Evolutionary conservation across 2,797 vertebrate species (phyloP), one percentile per base, ranked within the genome.

Genomic region (Leptatherina wallacei): DNA sequence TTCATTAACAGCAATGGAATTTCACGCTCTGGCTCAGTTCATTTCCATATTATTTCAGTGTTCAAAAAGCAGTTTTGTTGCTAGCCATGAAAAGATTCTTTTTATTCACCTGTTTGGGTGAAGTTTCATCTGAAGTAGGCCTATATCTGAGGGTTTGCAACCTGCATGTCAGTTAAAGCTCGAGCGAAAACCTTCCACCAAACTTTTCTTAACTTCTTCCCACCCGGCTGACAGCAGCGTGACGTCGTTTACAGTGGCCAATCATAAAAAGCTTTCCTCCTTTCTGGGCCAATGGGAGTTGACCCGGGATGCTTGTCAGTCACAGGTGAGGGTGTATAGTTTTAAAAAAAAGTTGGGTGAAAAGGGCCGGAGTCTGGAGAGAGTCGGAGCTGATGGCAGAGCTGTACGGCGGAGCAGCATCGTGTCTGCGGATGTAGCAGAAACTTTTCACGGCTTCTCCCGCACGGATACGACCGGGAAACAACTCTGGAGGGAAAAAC

Each of bases 321-420:
- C 95, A 93, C 91, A 94, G 86, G 94, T 93, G 94, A 96, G 94
- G 94, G 92, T 92, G 93, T 92, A 92, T 87, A 83, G 90, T 86
- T 44, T 2, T 72, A 86, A 54, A 89, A 80, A 83, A 77, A 83
- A 77, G 29, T 54, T 80, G 87, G 82, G 89, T 92, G 91, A 93
- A 95, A 95, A 92, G 93, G 93, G 87, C 87, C 88, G 85, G 92
- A 91, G 92, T 76, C 60, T 10, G 76, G 82, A 91, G 84, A 33
- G 81, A 75, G 78, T 66, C 81, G 72, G 86, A 72, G 91, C 87
- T 91, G 89, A 87, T 83, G 90, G 90, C 80, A 86, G 87, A 91
- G 88, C 81, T 79, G 81, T 72, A 80, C 91, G 47, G 83, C 87
- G 85, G 85, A 88, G 88, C 81, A 90, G 88, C 91, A 89, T 88